Base-by-base conservation (phyloP, 2,888 invertebrate genomes). In the Ctena decussata region DNA sequence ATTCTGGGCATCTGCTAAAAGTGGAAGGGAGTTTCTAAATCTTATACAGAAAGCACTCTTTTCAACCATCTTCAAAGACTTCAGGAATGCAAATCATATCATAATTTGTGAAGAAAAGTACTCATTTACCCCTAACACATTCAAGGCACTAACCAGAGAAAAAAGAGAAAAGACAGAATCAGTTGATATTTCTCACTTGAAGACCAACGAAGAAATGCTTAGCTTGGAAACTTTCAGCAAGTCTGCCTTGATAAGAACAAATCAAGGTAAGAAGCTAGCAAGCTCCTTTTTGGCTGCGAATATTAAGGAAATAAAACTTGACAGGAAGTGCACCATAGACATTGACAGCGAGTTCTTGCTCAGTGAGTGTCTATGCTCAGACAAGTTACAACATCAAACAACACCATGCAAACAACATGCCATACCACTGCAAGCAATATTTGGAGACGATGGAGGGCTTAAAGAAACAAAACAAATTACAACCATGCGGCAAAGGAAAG, bases 71-170 rank as follows among this genome's bases (percentile, higher is more conserved):
- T 65, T 65, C 65, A 65, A 35, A 35, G 65, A 65, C 65, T 65
- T 65, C 65, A 65, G 21, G 21, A 76, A 77, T 30, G 6, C 80
- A 27, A 24, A 70, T 0, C 41, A 37, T 30, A 74, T 85, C 18
- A 41, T 84, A 21, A 69, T 84, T 27, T 84, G 84, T 71, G 78
- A 83, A 53, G 83, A 83, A 53, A 83, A 75, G 35, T 79, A 83
- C 37, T 60, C 30, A 11, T 85, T 81, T 69, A 85, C 84, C 1
- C 81, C 84, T n/a, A 78, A 84, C 39, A 74, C 77, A 53, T 77
- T 84, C 27, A 85, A 85, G 69, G 60, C 53, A 65, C 57, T 70
- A 35, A 83, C 79, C 30, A 83, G 83, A 76, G 44, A 53, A 37
- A 80, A 80, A 49, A n/a, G 79, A 41, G 53, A 70, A 18, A 76